Conservation (phyloP, 1,140 invertebrate genomes). For the Bombus cullumanus region DNA sequence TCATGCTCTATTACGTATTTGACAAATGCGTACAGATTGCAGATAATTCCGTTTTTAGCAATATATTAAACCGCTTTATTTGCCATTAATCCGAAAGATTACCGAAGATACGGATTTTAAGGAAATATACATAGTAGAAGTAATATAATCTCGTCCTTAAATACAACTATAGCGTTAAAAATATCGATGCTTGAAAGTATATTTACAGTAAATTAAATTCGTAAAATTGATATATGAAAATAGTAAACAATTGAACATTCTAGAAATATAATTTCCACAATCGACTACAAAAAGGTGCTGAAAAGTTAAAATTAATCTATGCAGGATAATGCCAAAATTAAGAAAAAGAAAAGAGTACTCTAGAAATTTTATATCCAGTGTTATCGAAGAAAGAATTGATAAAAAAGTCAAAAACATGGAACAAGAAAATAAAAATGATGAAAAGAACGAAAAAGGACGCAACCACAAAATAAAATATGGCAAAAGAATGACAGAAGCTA, state of each 20-base stretch:
- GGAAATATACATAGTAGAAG: no score
- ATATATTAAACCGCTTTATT: background rate
- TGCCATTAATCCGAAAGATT: no score
- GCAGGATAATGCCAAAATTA: background rate
- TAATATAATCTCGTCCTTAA: no score
- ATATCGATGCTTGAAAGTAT: background rate
- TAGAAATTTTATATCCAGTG: background rate
- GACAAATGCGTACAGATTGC: background rate
- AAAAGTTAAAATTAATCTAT: background rate
- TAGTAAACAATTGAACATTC: no score
- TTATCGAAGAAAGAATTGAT: background rate
- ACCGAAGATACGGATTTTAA: no score
- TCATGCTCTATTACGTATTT: background rate
- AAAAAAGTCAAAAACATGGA: background rate
- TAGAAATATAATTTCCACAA: background rate
- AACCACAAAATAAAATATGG: background rate
- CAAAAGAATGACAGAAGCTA: background rate
- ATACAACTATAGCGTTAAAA: background rate
- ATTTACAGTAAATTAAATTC: background rate
- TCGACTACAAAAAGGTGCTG: background rate
- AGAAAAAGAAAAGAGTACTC: background rate
- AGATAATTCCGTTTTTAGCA: background rate
- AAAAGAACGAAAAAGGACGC: background rate
- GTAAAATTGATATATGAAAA: background rate
- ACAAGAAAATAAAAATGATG: background rate